Evolutionary conservation across 2,113 vertebrate genomes (phyloP).

Genomic region (Ciconia maguari): DNA sequence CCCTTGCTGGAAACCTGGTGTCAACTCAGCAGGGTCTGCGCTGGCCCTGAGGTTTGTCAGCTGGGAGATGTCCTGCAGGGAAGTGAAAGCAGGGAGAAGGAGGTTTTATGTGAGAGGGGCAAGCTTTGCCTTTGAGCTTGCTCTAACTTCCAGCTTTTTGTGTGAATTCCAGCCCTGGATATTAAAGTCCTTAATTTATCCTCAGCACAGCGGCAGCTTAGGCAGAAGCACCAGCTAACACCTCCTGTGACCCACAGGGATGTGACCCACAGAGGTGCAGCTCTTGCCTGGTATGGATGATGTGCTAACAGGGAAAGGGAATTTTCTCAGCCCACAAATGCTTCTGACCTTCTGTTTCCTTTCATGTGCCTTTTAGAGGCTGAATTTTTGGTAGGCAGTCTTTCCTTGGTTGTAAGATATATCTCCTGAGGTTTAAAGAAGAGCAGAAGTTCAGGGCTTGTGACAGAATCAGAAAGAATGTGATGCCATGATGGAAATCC

Average conservation of each 20-base stretch:
- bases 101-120: neutral
- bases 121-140: neutral
- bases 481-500: neutral
- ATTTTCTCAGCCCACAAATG: neutral
- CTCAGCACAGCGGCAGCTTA: neutral
- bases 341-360: neutral
- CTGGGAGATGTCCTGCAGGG: neutral
- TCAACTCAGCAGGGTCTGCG: neutral
- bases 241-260: neutral
- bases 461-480: neutral
- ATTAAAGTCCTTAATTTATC: slow-evolving; percentile 3
- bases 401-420: neutral
- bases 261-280: neutral
- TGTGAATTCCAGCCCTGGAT: neutral
- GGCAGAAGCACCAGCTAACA: neutral
- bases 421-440: neutral
- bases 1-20: neutral
- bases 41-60: neutral
- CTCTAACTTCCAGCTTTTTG: neutral
- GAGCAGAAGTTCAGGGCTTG: neutral
- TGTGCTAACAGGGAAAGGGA: neutral
- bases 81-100: neutral
- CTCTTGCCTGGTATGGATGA: neutral
- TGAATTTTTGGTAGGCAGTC: neutral
- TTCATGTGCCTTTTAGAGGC: neutral